Percentiles rank a stretch among this genome's conserved stretches.
Conservation (phyloP, 2,797 vertebrate genomes). For the Sebastes trivittatus region DNA sequence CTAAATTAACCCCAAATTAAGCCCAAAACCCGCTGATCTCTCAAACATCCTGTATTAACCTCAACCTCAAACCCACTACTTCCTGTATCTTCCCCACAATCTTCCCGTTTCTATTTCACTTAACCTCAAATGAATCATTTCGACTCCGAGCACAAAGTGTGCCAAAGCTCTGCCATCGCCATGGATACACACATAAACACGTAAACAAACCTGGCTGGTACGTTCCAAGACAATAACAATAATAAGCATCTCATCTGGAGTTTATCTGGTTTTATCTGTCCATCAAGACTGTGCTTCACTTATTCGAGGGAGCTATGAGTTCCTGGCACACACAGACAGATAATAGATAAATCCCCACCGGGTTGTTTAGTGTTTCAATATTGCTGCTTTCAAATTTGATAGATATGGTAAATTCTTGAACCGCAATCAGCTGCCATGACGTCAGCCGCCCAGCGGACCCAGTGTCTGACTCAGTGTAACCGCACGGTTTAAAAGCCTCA, state of each 20-base stretch:
- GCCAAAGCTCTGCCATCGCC: conserved; percentile 21
- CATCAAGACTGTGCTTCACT: conserved; percentile 55
- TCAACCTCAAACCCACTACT: conserved; percentile 5
- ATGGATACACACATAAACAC: conserved; percentile 59
- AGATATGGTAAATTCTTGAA: conserved; percentile 48
- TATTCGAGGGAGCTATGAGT: conserved; percentile 26
- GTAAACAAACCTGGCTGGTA: conserved; percentile 72
- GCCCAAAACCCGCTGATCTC: neutral
- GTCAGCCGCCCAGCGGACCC: conserved; percentile 40
- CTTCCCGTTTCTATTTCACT: conserved; percentile 17
- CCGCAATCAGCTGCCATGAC: conserved; percentile 52
- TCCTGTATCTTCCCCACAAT: conserved; percentile 7
- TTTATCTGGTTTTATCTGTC: conserved; percentile 72
- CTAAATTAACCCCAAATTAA: neutral
- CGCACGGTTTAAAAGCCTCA: neutral
- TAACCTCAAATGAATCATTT: conserved; percentile 49
- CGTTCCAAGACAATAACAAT: conserved; percentile 69
- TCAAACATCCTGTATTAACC: conserved; percentile 13
- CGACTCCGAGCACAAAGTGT: neutral
- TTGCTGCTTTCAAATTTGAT: conserved; percentile 37
- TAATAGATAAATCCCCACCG: conserved; percentile 58
- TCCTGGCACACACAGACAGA: conserved; percentile 52
- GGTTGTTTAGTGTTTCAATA: conserved; percentile 36
- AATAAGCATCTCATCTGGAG: conserved; percentile 72
- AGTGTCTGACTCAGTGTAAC: conserved; percentile 16